Base-by-base conservation (phyloP, 2,113 vertebrate species). In the Reinhardtius hippoglossoides region DNA sequence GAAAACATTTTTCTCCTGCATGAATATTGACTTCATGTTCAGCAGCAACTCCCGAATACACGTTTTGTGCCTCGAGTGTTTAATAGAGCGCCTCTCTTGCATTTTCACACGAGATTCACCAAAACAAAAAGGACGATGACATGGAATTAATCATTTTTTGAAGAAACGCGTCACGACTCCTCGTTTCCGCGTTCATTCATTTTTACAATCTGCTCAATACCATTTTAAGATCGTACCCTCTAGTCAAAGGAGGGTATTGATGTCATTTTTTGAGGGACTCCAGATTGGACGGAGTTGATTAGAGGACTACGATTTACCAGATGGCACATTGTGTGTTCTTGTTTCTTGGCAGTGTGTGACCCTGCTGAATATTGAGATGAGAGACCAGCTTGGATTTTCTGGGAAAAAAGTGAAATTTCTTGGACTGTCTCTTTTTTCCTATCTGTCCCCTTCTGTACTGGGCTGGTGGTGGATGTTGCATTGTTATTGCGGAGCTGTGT, bases 321-420 rank as follows among this genome's bases (percentile, higher is more conserved):
- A 95, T 94, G 94, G 93, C 87, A 81, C 89, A 78, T 91, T 90
- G 88, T 92, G 86, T 87, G 90, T 90, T 92, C 83, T 81, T 86
- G 74, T 84, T 88, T 91, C 85, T 91, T 91, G 93, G 89, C 88
- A 92, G 87, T 88, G 68, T 89, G 68, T 89, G 89, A 92, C 89
- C 88, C 92, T 85, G 54, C 80, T 86, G 90, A 93, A 92, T 93
- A 90, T 91, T 90, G 77, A 89, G 84, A 90, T 87, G 90, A 87
- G 87, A 90, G 71, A 88, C 83, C 87, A 93, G 87, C 90, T 89
- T 91, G 87, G 85, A 74, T 88, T 79, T 88, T 76, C 65, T 54
- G 56, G 65, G 24, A 23, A 24, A 63, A 2, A 69, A 78, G 86
- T 82, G 82, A 88, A 76, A 78, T 89, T 80, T 90, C 82, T 88